These are phyloP conservation scores for Pyrrhosoma nymphula DNA, from an alignment of 2,888 invertebrate genomes.

Conservation along the genomic window DNA sequence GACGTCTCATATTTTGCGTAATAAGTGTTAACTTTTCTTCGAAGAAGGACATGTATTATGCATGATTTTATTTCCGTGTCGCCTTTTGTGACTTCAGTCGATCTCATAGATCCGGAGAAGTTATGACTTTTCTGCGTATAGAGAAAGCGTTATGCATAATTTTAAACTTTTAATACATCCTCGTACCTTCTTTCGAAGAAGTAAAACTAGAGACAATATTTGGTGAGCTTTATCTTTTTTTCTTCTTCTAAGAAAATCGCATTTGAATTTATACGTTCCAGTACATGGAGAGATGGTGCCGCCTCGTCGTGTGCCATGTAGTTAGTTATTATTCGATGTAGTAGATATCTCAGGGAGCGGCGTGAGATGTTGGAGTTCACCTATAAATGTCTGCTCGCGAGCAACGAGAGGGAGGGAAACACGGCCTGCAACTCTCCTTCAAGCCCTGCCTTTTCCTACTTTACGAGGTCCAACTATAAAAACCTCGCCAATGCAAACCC, in stretches of 20 bases:
- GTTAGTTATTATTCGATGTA: neutral
- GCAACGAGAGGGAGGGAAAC: neutral
- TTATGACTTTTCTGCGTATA: neutral
- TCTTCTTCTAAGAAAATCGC: neutral
- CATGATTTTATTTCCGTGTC: neutral
- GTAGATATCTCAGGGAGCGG: neutral
- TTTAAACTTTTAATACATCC: neutral
- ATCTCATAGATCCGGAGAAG: neutral
- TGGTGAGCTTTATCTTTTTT: neutral
- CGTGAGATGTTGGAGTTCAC: neutral
- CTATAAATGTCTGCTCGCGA: neutral
- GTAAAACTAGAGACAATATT: too few species aligned
- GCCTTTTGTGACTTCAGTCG: neutral
- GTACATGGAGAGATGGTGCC: neutral
- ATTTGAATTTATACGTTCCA: neutral
- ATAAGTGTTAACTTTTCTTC: neutral
- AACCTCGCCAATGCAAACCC: neutral
- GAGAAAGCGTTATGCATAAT: neutral
- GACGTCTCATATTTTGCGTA: neutral
- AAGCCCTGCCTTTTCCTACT: neutral
- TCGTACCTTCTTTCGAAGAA: neutral
- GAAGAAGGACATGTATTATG: neutral
- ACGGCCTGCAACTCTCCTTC: neutral
- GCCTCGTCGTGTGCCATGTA: neutral
- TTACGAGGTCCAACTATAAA: conserved; percentile 2